A percentile compares a stretch with the other conserved stretches of the same genome.
These are phyloP conservation scores for Chironomus tepperi DNA, from an alignment of 1,140 invertebrate genomes.

Conservation along the genomic window DNA sequence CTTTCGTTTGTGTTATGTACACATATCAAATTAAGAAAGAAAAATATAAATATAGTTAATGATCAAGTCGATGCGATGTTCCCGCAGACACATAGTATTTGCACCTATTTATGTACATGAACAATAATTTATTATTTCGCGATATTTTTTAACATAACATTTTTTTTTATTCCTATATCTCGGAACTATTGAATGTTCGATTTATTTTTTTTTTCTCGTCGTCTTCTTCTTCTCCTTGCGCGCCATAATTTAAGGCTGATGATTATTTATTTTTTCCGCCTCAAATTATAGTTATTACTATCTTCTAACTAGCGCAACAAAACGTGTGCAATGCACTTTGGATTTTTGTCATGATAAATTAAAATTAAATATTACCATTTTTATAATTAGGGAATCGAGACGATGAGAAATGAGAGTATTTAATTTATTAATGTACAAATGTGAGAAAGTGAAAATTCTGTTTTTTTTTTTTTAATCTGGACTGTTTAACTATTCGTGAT, in stretches of 20 bases:
- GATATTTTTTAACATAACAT: neutral
- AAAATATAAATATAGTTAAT: constrained; percentile 23
- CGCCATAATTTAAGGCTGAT: neutral
- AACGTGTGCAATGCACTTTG: neutral
- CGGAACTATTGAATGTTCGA: neutral
- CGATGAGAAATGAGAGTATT: no score
- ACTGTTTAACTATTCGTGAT: no score
- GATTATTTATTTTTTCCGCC: constrained; percentile 13
- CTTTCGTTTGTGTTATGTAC: neutral
- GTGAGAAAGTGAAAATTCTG: no score
- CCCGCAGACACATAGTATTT: constrained; percentile 11
- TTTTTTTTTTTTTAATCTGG: no score
- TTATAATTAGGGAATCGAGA: no score
- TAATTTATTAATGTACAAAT: no score
- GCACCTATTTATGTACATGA: constrained; percentile 12
- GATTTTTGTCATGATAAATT: no score
- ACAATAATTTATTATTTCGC: constrained; percentile 3
- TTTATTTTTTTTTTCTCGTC: neutral
- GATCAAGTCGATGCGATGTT: constrained; percentile 3
- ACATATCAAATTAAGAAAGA: constrained; percentile 5
- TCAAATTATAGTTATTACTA: constrained; percentile 2
- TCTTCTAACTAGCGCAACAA: constrained; percentile 1
- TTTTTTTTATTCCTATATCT: neutral
- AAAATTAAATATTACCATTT: no score
- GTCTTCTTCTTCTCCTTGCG: neutral